Base-by-base conservation (phyloP, 2,888 invertebrate species). In the Anoncus sp. region DNA sequence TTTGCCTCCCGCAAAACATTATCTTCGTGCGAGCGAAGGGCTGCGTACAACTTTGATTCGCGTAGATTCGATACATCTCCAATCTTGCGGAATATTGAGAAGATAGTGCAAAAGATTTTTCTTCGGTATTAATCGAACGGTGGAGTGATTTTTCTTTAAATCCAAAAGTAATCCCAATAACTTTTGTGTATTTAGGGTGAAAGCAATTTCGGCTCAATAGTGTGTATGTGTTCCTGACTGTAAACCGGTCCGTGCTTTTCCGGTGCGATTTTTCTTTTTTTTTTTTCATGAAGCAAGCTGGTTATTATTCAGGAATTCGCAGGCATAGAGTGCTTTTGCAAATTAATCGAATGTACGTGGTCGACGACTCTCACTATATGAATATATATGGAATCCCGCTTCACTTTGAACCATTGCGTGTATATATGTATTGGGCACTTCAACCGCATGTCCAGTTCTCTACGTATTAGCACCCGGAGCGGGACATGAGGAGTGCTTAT, bases 301-400 rank as follows among this genome's bases (percentile, higher is more conserved):
- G 35, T 53, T 53, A 55, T 67, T 55, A 55, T 22, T 20, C 20
- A 55, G 67, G 67, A 45, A 67, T 55, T 35, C 20, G 55, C 40
- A n/a, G n/a, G 66, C n/a, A 12, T 31, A 53, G 55, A 55, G 45
- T 67, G 55, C 67, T 67, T 67, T 67, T 55, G 67, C 55, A 55
- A 67, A 67, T 67, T 67, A 67, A 67, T 67, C 55, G 67, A 67
- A 67, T 55, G 67, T 67, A 55, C 45, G 49, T 63, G 49, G 47
- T 62, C 60, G 65, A 24, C 65, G 53, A 43, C 35, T 66, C 51
- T 40, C 18, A 24, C 9, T 16, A 20, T 20, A 24, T 35, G 45
- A 49, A 49, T n/a, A 16, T 18, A 59, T 69, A 69, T 40, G 38
- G 38, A 59, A 69, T 69, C 59, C 49, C 35, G 59, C 22, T 69